Conservation (phyloP, 2,113 vertebrate species). For the Suncus etruscus region DNA sequence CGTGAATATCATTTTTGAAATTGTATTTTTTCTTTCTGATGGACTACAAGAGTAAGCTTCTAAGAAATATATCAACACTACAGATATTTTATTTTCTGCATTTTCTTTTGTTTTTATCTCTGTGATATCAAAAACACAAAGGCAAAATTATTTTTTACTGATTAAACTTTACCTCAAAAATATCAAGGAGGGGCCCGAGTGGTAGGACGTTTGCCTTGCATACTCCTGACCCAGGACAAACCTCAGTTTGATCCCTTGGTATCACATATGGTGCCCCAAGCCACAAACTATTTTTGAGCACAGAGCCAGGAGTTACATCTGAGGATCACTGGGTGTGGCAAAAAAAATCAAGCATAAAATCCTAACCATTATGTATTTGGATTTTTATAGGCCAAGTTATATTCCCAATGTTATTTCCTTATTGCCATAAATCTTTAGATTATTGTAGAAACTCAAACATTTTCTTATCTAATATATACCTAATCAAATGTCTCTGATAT, state of each 20-base stretch:
- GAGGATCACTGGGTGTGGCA: neutral
- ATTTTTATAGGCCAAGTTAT: conserved; percentile 26
- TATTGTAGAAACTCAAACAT: conserved; percentile 36
- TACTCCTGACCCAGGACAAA: too few species aligned
- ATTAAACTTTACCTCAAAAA: too few species aligned
- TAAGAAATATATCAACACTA: neutral
- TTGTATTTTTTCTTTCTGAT: neutral
- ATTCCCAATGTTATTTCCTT: neutral
- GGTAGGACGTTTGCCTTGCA: too few species aligned
- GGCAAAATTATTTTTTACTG: too few species aligned
- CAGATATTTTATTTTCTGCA: neutral
- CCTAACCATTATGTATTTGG: neutral
- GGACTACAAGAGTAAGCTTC: neutral
- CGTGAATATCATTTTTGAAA: neutral
- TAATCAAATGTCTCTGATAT: neutral
- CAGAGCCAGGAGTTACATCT: too few species aligned
- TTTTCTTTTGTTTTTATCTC: neutral
- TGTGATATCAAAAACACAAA: neutral
- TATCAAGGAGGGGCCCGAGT: too few species aligned
- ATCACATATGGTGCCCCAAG: too few species aligned
- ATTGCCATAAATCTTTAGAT: conserved; percentile 15
- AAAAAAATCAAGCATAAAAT: neutral
- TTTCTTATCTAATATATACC: conserved; percentile 1
- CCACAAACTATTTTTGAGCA: too few species aligned
- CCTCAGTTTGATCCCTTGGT: too few species aligned